Evolutionary conservation across 2,888 invertebrate genomes (phyloP).

Genomic region (Aromia moschata): DNA sequence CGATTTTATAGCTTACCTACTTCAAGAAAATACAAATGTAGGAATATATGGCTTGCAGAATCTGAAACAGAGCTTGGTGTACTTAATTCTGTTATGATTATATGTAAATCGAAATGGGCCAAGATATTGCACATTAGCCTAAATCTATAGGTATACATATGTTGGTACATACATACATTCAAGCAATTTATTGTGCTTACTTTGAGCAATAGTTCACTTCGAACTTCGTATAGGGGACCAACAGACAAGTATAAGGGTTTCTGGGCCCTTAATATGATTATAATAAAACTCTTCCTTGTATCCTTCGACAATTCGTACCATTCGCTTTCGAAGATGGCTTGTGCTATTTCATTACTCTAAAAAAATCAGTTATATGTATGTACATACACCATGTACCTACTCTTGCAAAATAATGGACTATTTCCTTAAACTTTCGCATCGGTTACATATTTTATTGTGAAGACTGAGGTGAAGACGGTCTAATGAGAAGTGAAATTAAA

Average conservation of each 20-base stretch:
- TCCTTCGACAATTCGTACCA: slow-evolving; percentile 6
- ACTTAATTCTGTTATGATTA: background rate
- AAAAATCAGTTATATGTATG: too few relatives aligned
- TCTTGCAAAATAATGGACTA: too few relatives aligned
- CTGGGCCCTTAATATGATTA: slow-evolving; percentile 2
- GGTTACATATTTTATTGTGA: background rate
- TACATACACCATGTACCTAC: too few relatives aligned
- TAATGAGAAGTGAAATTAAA: background rate
- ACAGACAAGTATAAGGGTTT: slow-evolving; percentile 3
- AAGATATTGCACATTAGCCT: too few relatives aligned
- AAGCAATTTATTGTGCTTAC: background rate
- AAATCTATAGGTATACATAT: too few relatives aligned
- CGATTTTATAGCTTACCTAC: background rate
- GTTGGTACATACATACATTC: too few relatives aligned
- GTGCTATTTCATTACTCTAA: slow-evolving; percentile 6
- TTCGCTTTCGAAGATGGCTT: slow-evolving; percentile 5
- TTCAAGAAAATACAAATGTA: slow-evolving; percentile 9
- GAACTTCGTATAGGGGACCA: background rate
- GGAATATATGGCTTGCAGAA: slow-evolving; percentile 3
- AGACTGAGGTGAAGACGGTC: too few relatives aligned
- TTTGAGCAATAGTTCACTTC: slow-evolving; percentile 1
- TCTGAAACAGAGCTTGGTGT: slow-evolving; percentile 1
- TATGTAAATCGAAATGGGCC: background rate
- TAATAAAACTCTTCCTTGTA: background rate
- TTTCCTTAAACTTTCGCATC: too few relatives aligned